Base-by-base conservation (phyloP, 37 sponge, comb jelly and placozoan genomes). In the Amphimedon queenslandica region DNA sequence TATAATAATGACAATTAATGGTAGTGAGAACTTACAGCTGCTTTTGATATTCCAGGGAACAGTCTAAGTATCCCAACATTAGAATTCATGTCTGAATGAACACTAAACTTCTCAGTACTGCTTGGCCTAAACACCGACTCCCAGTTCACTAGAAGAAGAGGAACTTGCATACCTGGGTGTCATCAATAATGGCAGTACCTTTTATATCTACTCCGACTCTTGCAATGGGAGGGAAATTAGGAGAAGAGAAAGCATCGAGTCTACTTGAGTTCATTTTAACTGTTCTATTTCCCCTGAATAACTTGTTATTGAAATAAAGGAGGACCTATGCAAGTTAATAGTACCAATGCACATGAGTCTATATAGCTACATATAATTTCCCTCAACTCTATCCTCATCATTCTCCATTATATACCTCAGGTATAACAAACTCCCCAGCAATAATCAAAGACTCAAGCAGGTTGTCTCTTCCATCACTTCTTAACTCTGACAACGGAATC, bases 31-130 rank as follows among this genome's bases (percentile, higher is more conserved):
- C 93, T 79, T 40, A 96, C 94, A 4, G 94, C 83, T 23, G 53
- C 70, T n/a, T 67, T 37, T 32, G 92, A 89, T 25, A 98, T 98
- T 20, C 99, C 99, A 40, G 99, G 99, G 63, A 94, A 98, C 23
- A 98, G 74, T 3, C 96, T 77, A 34, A 98, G 71, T 4, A 92
- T 83, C 1, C 88, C 96, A 27, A 98, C 94, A 69, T 87, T 77
- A 0, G 64, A 30, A 61, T 83, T 67, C 91, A 92, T 88, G 1
- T 79, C 74, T 4, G 80, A 57, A 32, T 85, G 78, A 4, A 93
- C 85, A 28, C 53, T 63, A 37, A 97, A 88, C 71, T 67, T 78
- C 58, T 76, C 73, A 8, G 75, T 69, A 11, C 78, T 61, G 11
- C 36, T 67, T 18, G 75, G 71, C 23, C 84, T 69, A 16, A 57